Base-by-base conservation (phyloP, 1,140 invertebrate genomes). In the Bombus terrestris region DNA sequence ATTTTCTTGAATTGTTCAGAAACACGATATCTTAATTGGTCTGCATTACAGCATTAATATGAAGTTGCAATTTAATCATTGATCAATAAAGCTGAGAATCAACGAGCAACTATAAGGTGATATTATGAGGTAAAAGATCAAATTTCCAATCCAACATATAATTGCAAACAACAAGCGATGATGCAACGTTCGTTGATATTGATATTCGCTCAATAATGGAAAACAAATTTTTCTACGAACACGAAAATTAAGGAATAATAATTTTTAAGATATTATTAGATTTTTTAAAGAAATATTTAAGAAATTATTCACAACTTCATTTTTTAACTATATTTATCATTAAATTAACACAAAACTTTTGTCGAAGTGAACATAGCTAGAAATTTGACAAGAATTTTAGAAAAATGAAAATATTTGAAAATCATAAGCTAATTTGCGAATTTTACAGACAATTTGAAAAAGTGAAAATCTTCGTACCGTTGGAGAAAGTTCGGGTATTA, bases 91-190 rank as follows among this genome's bases (percentile, higher is more conserved):
- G 15, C n/a, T 6, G 22, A 32, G 39, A 66, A 13, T 41, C 39
- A 43, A 66, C 59, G 25, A 15, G 47, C 1, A 22, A 37, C 13
- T 9, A 32, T 43, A 6, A 15, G 22, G 8, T 8, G 59, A 28
- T 68, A 39, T 47, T 47, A 47, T 3, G 39, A 66, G 64, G 22
- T 22, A 35, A 79, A 35, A 79, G 39, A 79, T 79, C 35, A 79
- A 43, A 66, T 79, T 79, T 64, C 62, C 18, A 10, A n/a, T 25
- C 32, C 15, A 28, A 66, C 25, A 22, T 32, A 32, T 35, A n/a
- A 64, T 37, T 43, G 8, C 18, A 68, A 35, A 18, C 22, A 68
- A 68, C 66, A 28, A 79, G 25, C 15, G 12, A 35, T 66, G 39
- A 79, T 43, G 62, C 10, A 78, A 64, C n/a, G 13, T 32, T 66